Evolutionary conservation across 2,888 invertebrate genomes (phyloP).

Genomic region (Chymomyza amoena): DNA sequence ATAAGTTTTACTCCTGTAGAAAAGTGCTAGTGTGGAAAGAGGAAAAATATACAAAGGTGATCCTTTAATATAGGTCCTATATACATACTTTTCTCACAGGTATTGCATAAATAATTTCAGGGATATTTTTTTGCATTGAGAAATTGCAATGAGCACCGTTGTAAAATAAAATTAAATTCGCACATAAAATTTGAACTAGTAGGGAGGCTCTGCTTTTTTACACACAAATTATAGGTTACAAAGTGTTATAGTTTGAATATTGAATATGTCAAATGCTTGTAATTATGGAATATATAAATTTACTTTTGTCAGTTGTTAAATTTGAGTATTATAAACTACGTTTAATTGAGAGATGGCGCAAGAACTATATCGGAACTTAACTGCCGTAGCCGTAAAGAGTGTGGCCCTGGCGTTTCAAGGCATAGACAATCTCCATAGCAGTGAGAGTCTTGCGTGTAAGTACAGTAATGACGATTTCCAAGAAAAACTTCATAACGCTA

Average conservation of each 20-base stretch:
- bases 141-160: no score
- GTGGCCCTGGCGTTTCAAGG: slow-evolving; percentile 89
- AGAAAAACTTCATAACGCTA: slow-evolving; percentile 86
- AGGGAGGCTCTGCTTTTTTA: no score
- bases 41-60: no score
- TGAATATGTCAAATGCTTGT: neutral
- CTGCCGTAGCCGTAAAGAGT: slow-evolving; percentile 91
- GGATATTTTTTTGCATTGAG: no score
- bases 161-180: no score
- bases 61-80: no score
- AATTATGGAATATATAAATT: neutral
- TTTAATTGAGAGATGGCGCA: neutral
- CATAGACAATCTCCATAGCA: slow-evolving; percentile 93
- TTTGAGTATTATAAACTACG: neutral
- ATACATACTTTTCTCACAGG: no score
- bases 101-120: no score
- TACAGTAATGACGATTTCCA: slow-evolving; percentile 93
- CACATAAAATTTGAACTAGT: no score
- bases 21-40: no score
- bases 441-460: slow-evolving; percentile 94
- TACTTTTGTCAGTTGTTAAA: neutral
- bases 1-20: no score
- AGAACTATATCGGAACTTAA: slow-evolving; percentile 71
- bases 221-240: neutral
- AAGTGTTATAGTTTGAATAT: neutral